Conservation (phyloP, 2,113 vertebrate species). For the Ancistrus triradiatus region DNA sequence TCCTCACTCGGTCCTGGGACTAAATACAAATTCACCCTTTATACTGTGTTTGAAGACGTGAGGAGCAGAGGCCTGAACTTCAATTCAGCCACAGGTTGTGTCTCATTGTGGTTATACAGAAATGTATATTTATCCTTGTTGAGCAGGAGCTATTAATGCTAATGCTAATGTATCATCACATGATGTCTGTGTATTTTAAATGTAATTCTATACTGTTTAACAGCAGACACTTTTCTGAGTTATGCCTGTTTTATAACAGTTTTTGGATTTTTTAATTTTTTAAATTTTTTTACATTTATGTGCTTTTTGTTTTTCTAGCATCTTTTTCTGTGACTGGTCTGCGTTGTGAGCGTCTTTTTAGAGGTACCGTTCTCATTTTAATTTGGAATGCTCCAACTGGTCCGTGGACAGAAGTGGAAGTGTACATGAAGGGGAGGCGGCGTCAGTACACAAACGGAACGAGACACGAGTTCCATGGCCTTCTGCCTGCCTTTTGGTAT, state of each 20-base stretch:
- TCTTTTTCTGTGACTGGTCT: constrained; percentile 42
- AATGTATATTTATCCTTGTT: too few relatives aligned
- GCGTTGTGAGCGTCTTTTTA: constrained; percentile 42
- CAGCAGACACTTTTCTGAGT: too few relatives aligned
- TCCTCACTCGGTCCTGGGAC: constrained; percentile 49
- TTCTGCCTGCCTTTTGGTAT: constrained; percentile 59
- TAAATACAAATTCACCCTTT: constrained; percentile 45
- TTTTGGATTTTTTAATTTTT: too few relatives aligned
- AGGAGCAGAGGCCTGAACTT: constrained; percentile 38
- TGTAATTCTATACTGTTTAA: too few relatives aligned
- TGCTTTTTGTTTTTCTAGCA: constrained; percentile 19
- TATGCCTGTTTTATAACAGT: too few relatives aligned
- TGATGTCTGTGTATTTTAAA: too few relatives aligned
- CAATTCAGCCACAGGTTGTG: constrained; percentile 51
- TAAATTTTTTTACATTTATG: too few relatives aligned
- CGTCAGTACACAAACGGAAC: fast-evolving
- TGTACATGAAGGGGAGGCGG: constrained; percentile 42
- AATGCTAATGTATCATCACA: too few relatives aligned
- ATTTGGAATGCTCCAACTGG: constrained; percentile 45
- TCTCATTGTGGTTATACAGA: too few relatives aligned
- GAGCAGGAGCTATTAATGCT: too few relatives aligned
- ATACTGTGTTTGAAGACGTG: constrained; percentile 44
- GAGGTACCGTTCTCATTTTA: constrained; percentile 52
- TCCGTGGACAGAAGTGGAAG: constrained; percentile 45
- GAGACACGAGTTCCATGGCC: constrained; percentile 1